Conservation (phyloP, 2,888 invertebrate species). For the Salpingus planirostris region DNA sequence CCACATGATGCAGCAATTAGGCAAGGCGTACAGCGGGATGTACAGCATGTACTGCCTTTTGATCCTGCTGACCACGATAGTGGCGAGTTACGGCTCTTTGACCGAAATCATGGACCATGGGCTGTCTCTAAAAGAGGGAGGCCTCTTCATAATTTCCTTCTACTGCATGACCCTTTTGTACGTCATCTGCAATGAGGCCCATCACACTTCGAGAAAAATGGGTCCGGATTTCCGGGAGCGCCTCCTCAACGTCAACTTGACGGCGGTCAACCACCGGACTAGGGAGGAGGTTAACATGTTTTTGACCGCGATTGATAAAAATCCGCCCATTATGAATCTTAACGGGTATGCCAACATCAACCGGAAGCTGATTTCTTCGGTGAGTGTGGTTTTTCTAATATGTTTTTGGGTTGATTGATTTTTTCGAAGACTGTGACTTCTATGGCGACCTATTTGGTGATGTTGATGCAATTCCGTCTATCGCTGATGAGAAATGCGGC, state of each 20-base stretch:
- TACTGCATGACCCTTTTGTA: conserved; percentile 63
- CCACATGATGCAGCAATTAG: conserved; percentile 70
- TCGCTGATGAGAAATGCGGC: conserved; percentile 51
- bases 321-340: conserved; percentile 68
- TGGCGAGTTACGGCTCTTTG: conserved; percentile 60
- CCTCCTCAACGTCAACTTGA: conserved; percentile 58
- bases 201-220: conserved; percentile 52
- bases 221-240: conserved; percentile 48
- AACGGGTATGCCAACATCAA: conserved; percentile 67
- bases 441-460: conserved; percentile 65
- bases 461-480: conserved; percentile 63
- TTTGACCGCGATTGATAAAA: conserved; percentile 62
- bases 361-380: conserved; percentile 57
- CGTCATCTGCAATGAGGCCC: conserved; percentile 66
- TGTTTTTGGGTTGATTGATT: conserved; percentile 4
- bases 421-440: conserved; percentile 54
- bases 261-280: conserved; percentile 54
- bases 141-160: conserved; percentile 59
- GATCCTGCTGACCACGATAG: conserved; percentile 64
- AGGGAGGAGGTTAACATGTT: conserved; percentile 67
- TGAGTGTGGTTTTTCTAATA: conserved; percentile 44
- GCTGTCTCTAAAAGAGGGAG: conserved; percentile 61
- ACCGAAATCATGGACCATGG: conserved; percentile 66
- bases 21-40: conserved; percentile 67
- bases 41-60: conserved; percentile 67